These are phyloP conservation scores for Vireo griseus DNA, from an alignment of 2,797 vertebrate genomes.

Conservation along the genomic window DNA sequence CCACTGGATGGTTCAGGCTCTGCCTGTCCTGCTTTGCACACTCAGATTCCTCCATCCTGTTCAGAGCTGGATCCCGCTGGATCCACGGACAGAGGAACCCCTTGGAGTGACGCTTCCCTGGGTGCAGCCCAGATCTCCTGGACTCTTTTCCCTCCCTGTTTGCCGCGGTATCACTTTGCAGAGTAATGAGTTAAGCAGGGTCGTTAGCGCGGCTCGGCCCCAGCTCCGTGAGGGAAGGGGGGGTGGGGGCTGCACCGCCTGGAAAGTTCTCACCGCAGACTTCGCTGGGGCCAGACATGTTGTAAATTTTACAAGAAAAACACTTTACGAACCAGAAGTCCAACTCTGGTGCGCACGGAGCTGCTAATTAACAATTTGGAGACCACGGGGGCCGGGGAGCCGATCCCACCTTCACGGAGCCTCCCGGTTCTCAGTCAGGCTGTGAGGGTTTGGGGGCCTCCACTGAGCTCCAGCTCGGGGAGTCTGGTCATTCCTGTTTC, in stretches of 20 bases:
- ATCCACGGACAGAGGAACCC: neutral
- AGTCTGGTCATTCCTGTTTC: neutral
- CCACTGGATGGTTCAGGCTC: neutral
- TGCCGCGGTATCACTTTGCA: neutral
- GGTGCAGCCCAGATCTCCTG: neutral
- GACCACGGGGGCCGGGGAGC: neutral
- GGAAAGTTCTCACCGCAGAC: constrained; percentile 49
- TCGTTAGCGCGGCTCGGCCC: neutral
- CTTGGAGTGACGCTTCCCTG: neutral
- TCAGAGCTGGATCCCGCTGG: neutral
- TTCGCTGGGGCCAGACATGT: constrained; percentile 47
- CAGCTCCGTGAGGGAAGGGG: neutral
- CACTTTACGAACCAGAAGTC: constrained; percentile 48
- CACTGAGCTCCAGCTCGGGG: rapidly evolving
- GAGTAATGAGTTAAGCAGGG: neutral
- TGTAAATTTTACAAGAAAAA: constrained; percentile 63
- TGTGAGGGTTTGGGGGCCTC: neutral
- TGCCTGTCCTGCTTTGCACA: neutral
- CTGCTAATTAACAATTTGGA: constrained; percentile 25
- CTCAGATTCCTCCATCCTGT: neutral
- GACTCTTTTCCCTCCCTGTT: neutral
- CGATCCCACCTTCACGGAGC: neutral
- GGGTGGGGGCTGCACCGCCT: neutral
- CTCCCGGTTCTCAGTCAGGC: neutral
- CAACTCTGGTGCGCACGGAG: neutral